Conservation (phyloP, 1,140 invertebrate genomes). For the Gryllus bimaculatus region DNA sequence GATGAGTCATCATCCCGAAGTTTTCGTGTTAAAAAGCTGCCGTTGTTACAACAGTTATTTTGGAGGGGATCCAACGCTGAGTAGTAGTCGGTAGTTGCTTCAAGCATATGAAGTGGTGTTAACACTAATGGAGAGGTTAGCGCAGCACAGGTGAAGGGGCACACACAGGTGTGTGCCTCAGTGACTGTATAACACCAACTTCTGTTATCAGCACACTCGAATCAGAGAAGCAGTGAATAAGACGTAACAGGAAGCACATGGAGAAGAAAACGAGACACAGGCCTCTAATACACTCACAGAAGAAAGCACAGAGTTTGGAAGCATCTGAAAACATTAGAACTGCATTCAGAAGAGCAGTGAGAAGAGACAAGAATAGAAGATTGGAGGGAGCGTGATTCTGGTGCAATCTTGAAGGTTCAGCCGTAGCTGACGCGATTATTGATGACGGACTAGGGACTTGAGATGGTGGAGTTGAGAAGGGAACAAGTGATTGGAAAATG, state of each 20-base stretch:
- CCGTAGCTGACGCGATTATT: not conserved
- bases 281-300: not conserved
- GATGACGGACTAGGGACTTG: not conserved
- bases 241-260: not conserved
- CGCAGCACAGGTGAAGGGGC: not conserved
- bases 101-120: not conserved
- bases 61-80: not conserved
- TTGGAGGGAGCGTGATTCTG: not conserved
- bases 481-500: not conserved
- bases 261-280: not conserved
- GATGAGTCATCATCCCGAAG: not conserved
- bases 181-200: not conserved
- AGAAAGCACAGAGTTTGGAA: not conserved
- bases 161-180: not conserved
- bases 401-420: not conserved
- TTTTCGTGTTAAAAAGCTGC: too few species aligned
- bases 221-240: not conserved
- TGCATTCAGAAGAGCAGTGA: not conserved
- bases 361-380: not conserved
- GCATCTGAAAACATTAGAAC: not conserved
- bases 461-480: not conserved
- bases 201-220: not conserved
- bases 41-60: not conserved
- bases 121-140: not conserved
- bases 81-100: not conserved